phyloP scores from a whole-genome alignment of 2,888 invertebrate species.

The Ichneumoninae sp. region DNA sequence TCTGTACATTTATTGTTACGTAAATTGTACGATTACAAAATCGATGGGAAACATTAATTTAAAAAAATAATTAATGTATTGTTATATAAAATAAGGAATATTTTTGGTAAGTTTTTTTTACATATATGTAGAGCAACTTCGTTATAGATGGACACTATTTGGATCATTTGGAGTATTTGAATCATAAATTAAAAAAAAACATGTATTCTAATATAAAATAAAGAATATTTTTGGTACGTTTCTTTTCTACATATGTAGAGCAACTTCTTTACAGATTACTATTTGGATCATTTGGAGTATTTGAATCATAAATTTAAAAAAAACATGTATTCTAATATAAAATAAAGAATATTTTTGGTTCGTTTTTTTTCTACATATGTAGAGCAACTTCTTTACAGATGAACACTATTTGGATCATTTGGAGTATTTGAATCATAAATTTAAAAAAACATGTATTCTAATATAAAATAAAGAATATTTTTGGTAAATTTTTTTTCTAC shows the following conservation, averaged over 20 bases:
- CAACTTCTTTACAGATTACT: conserved; percentile 86
- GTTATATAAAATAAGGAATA: background rate
- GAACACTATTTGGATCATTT: conserved; percentile 94
- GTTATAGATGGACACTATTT: conserved; percentile 89
- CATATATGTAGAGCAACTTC: conserved; percentile 79
- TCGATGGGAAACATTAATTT: background rate
- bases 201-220: background rate
- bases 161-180: conserved; percentile 87
- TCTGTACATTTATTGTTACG: background rate
- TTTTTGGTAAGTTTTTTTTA: conserved; percentile 55
- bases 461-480: background rate
- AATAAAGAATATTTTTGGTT: background rate
- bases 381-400: conserved; percentile 79
- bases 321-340: background rate
- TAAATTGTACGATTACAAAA: background rate
- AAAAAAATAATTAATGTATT: background rate
- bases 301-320: background rate
- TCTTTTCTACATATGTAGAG: conserved; percentile 80
- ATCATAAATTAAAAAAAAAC: background rate
- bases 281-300: conserved; percentile 90
- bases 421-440: background rate
- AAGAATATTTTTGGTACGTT: background rate
- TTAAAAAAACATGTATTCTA: background rate
- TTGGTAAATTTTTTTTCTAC: conserved; percentile 64
- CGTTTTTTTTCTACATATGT: conserved; percentile 81